Percentiles rank a stretch among this genome's conserved stretches.
Evolutionary conservation across 2,113 vertebrate genomes (phyloP).

Genomic region (Meleagris gallopavo): DNA sequence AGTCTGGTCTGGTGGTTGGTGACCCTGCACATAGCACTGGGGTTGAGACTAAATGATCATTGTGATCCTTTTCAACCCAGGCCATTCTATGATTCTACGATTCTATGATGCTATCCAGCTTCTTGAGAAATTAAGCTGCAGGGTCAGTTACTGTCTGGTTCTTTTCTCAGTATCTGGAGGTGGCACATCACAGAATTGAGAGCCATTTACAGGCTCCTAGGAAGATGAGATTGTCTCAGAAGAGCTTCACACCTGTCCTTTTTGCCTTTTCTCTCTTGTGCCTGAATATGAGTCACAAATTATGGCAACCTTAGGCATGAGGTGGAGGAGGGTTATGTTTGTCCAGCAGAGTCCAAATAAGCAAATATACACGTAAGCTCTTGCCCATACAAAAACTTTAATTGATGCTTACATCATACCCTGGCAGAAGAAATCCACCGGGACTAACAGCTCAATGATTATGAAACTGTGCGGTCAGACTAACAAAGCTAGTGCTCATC

Average conservation of each 20-base stretch:
- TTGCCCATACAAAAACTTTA: background rate
- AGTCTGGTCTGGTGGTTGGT: no score
- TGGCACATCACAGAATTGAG: background rate
- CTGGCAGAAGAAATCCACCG: conserved; percentile 18
- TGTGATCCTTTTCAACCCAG: no score
- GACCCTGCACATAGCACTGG: no score
- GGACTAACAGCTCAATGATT: background rate
- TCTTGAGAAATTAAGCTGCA: background rate
- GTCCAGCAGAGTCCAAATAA: background rate
- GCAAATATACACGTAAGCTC: background rate
- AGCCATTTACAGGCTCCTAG: background rate
- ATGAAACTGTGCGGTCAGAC: background rate
- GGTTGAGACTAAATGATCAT: no score
- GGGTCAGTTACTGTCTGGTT: background rate
- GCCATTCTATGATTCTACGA: no score
- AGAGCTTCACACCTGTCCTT: background rate
- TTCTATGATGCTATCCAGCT: background rate
- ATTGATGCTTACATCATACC: background rate
- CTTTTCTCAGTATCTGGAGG: background rate
- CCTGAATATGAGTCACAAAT: background rate
- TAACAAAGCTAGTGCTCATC: background rate
- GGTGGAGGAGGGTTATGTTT: background rate
- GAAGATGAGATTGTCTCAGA: background rate
- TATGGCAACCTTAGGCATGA: background rate
- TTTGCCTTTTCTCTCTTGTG: background rate